Conservation (phyloP, 1,140 invertebrate species). For the Drosophila bipectinata region DNA sequence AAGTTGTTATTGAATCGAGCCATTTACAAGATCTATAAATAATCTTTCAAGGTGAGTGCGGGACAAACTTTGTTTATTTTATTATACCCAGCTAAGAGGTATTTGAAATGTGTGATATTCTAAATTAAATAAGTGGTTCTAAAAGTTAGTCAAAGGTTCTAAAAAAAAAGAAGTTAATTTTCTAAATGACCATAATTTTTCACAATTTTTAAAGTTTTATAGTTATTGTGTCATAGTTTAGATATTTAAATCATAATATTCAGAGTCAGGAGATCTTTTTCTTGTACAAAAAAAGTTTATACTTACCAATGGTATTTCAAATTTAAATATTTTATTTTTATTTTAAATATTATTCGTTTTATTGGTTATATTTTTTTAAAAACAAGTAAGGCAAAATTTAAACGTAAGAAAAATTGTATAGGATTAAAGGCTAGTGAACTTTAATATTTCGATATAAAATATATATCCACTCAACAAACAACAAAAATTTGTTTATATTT, state of each 20-base stretch:
- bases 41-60: conserved; percentile 60
- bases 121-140: background rate
- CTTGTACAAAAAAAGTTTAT: too few relatives aligned
- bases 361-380: too few relatives aligned
- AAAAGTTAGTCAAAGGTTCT: too few relatives aligned
- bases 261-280: background rate
- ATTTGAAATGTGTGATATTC: background rate
- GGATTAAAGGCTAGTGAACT: background rate
- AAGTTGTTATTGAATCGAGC: conserved; percentile 48
- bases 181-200: too few relatives aligned
- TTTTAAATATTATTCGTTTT: too few relatives aligned
- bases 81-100: background rate
- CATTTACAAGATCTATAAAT: conserved; percentile 61
- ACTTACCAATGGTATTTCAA: too few relatives aligned
- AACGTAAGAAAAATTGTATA: too few relatives aligned
- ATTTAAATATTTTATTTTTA: too few relatives aligned
- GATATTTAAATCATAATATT: background rate
- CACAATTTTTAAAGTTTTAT: too few relatives aligned
- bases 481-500: background rate
- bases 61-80: conserved; percentile 1
- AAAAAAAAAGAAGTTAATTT: too few relatives aligned
- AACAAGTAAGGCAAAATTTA: too few relatives aligned
- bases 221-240: too few relatives aligned
- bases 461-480: background rate
- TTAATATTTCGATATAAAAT: background rate